Conservation (phyloP, 2,113 vertebrate genomes). For the Empidonax traillii region DNA sequence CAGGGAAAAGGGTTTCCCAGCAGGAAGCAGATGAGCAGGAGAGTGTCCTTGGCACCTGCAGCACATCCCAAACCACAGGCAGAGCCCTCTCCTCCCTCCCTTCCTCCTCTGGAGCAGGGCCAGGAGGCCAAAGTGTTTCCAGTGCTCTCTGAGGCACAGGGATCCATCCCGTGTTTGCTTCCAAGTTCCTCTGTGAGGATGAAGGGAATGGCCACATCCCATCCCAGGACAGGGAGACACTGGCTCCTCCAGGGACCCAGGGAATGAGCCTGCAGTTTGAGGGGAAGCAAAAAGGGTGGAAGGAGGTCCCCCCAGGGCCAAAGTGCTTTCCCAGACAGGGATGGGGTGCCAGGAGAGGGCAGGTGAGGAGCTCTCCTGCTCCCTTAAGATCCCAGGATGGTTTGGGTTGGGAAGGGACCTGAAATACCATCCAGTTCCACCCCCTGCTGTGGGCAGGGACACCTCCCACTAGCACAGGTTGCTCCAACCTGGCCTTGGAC, state of each 20-base stretch:
- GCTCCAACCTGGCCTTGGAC: not conserved
- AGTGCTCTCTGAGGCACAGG: accelerated
- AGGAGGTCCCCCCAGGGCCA: not conserved
- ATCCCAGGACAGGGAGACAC: not conserved
- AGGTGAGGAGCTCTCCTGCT: not conserved
- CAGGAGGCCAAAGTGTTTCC: accelerated
- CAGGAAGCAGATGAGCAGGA: constrained; percentile 14
- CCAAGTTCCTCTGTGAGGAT: accelerated
- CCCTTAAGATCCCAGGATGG: not conserved
- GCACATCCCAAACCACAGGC: accelerated
- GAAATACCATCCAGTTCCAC: accelerated
- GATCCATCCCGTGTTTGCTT: accelerated
- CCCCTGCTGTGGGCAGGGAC: not conserved
- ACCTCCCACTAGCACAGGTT: accelerated
- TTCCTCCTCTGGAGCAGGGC: not conserved
- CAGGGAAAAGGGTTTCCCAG: not conserved
- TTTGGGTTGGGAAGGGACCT: not conserved
- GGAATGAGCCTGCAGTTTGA: accelerated
- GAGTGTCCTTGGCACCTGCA: not conserved
- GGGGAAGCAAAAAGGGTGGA: not conserved
- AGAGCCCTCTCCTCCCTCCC: not conserved
- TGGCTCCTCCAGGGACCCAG: not conserved
- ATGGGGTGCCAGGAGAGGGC: not conserved
- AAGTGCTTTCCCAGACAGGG: accelerated
- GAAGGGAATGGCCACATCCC: accelerated